Conservation (phyloP, 2,113 vertebrate genomes). For the Globicephala melas region DNA sequence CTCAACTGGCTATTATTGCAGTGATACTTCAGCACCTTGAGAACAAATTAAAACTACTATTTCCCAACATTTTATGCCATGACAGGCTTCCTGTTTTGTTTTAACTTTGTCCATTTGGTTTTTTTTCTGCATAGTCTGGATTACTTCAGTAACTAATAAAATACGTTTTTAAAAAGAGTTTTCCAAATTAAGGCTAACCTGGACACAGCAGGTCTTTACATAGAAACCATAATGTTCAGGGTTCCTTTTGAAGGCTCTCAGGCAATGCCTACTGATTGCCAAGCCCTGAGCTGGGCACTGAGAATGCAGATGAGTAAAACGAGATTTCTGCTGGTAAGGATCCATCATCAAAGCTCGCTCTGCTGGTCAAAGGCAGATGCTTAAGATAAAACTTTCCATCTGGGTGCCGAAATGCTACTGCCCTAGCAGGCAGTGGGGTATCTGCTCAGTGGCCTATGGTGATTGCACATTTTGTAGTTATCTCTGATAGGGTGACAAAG, state of each 20-base stretch:
- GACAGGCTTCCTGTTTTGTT: not conserved
- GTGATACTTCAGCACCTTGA: not conserved
- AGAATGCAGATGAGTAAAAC: not conserved
- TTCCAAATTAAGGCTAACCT: not conserved
- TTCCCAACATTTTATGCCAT: not conserved
- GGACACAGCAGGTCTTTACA: constrained; percentile 15
- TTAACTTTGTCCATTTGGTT: not conserved
- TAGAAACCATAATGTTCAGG: not conserved
- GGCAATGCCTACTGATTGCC: not conserved
- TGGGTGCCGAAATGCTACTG: not conserved
- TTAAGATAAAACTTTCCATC: not conserved
- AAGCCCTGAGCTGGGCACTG: not conserved
- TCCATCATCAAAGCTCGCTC: not conserved
- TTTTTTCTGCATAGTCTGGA: not conserved
- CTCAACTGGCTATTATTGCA: not conserved
- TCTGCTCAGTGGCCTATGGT: not conserved
- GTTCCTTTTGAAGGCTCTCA: not conserved
- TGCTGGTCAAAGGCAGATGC: not conserved
- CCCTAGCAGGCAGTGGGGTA: not conserved
- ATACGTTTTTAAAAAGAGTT: constrained; percentile 11
- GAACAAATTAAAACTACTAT: constrained; percentile 41
- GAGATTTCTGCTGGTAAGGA: not conserved
- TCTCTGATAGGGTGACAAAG: not conserved
- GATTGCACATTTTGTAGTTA: not conserved
- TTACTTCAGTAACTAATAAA: constrained; percentile 25